Evolutionary conservation across 1,140 invertebrate genomes (phyloP), one percentile per base, ranked within the genome.

Genomic region (Pseudomyrmex flavicornis): DNA sequence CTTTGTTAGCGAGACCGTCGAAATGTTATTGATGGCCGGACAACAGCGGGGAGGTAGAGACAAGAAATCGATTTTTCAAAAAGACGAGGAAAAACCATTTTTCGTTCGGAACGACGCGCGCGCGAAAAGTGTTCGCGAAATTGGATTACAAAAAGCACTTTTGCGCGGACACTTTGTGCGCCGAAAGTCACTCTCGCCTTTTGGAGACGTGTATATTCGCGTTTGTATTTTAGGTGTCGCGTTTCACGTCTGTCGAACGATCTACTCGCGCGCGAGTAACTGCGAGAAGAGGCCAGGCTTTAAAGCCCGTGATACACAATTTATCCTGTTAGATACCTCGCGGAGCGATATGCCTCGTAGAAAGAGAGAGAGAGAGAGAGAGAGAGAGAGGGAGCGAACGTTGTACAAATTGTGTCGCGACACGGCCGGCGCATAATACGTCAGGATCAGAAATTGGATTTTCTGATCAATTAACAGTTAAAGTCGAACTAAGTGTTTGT

Each of bases 381-480:
- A 13, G n/a, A 52, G 35, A 13, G 50, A 52, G 48, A 50, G 0
- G 48, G 88, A 26, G 35, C 35, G 69, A 86, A 89, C 87, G 83
- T 88, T 69, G 5, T 35, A 35, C 35, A 80, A 85, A 89, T 88
- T 68, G 88, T 65, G 88, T 65, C 86, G 86, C 59, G 83, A 68
- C 82, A 72, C 62, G 74, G n/a, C n/a, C 61, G 70, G 80, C 79
- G 85, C 79, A 86, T 89, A 86, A 91, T 92, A 89, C 79, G 88
- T 92, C 91, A 92, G 88, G 91, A 91, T 92, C 92, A 91, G 73
- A 62, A 82, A 88, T 87, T 82, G 90, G 91, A 89, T 91, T 92
- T 92, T 90, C 90, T 89, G 91, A 92, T 92, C 92, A 92, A 92
- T 92, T 92, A 92, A 89, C 86, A 91, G 89, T 90, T 91, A 90